phyloP scores from a whole-genome alignment of 2,113 vertebrate genomes.

The Oryzias javanicus region DNA sequence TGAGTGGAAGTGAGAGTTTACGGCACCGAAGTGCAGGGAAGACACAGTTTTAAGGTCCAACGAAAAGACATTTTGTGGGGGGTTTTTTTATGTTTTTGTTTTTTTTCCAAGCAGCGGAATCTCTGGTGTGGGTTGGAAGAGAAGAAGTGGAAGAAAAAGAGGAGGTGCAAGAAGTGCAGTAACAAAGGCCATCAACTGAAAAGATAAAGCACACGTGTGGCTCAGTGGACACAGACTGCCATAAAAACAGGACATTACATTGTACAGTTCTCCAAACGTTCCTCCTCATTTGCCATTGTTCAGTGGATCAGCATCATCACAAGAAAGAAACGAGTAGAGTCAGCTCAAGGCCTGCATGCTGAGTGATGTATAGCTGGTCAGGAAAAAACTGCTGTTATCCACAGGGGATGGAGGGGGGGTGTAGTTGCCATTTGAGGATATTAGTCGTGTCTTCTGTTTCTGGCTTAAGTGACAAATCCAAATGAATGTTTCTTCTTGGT shows the following conservation, averaged over 20 bases:
- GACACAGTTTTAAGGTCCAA: slow-evolving; percentile 73
- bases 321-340: slow-evolving; percentile 28
- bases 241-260: slow-evolving; percentile 30
- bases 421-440: slow-evolving; percentile 55
- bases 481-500: slow-evolving; percentile 14
- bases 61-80: slow-evolving; percentile 8
- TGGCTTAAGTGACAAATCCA: slow-evolving; percentile 19
- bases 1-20: slow-evolving; percentile 29
- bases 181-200: slow-evolving; percentile 62
- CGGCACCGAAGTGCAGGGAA: slow-evolving; percentile 40
- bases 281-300: slow-evolving; percentile 18
- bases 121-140: slow-evolving; percentile 45
- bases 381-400: slow-evolving; percentile 31
- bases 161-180: slow-evolving; percentile 41
- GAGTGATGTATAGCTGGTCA: slow-evolving; percentile 29
- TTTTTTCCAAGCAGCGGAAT: slow-evolving; percentile 41
- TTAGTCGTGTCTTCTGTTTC: slow-evolving; percentile 33
- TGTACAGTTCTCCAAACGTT: slow-evolving; percentile 18
- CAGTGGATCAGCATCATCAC: background rate
- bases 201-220: slow-evolving; percentile 64
- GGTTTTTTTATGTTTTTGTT: slow-evolving; percentile 6
- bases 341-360: slow-evolving; percentile 10
- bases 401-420: background rate
- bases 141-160: slow-evolving; percentile 7
- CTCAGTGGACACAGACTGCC: slow-evolving; percentile 38